Evolutionary conservation across 1,140 invertebrate genomes (phyloP).

Genomic region (Drosophila grimshawi): DNA sequence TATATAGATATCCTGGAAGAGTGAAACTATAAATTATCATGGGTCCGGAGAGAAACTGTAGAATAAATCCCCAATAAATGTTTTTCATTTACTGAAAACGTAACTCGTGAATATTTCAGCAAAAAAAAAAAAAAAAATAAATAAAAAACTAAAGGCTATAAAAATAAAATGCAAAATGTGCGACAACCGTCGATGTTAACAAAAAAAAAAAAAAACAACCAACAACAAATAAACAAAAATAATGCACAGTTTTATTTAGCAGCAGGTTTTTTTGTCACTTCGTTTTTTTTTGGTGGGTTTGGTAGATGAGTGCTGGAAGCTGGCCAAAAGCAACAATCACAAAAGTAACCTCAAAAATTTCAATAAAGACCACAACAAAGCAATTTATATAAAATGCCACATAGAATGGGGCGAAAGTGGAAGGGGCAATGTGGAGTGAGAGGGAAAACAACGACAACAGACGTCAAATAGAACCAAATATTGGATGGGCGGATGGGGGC

Average conservation of each 20-base stretch:
- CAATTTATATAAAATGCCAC: constrained; percentile 81
- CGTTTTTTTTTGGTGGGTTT: constrained; percentile 21
- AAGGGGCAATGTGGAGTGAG: constrained; percentile 7
- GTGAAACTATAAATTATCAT: constrained; percentile 75
- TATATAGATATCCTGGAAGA: constrained; percentile 20
- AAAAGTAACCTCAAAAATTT: constrained; percentile 82
- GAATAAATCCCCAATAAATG: constrained; percentile 71
- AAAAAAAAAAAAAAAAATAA: constrained; percentile 29
- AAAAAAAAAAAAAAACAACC: constrained; percentile 45
- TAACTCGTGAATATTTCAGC: constrained; percentile 78
- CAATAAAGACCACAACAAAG: constrained; percentile 82
- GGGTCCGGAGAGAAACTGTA: constrained; percentile 49
- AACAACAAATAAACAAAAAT: constrained; percentile 78
- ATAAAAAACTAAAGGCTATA: constrained; percentile 22
- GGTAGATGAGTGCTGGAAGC: constrained; percentile 42
- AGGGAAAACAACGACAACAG: constrained; percentile 39
- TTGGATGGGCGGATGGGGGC: constrained; percentile 19
- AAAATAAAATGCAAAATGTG: constrained; percentile 65
- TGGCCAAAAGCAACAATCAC: constrained; percentile 71
- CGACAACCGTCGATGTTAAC: constrained; percentile 53
- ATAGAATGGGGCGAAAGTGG: constrained; percentile 13
- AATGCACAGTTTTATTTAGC: constrained; percentile 65
- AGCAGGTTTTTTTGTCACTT: constrained; percentile 29
- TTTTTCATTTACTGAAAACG: constrained; percentile 78
- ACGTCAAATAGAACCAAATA: constrained; percentile 68